Percentiles rank a stretch among this genome's conserved stretches.
phyloP scores from a whole-genome alignment of 2,888 invertebrate genomes.

The Charanyca ferruginea region DNA sequence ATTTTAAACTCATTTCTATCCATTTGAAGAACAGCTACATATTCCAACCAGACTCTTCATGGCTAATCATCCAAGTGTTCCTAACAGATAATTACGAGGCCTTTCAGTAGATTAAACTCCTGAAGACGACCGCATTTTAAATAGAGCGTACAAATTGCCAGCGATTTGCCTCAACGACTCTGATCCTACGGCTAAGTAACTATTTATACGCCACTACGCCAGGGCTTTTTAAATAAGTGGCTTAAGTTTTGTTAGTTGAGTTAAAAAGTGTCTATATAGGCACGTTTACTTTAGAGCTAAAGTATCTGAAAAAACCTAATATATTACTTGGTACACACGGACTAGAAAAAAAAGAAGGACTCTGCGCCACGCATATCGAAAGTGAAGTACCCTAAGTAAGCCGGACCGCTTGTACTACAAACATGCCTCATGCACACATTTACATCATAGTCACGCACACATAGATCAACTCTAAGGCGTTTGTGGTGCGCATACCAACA shows the following conservation, averaged over 20 bases:
- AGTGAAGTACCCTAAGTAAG: too few species aligned
- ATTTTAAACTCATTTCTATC: too few species aligned
- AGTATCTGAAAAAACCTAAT: too few species aligned
- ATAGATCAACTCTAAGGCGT: too few species aligned
- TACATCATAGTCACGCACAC: too few species aligned
- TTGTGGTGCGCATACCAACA: too few species aligned
- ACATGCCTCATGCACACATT: too few species aligned
- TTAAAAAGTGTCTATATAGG: not conserved
- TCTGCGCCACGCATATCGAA: too few species aligned
- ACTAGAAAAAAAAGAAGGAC: too few species aligned
- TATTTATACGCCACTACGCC: constrained; percentile 11
- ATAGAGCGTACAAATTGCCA: constrained; percentile 44
- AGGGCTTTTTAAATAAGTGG: constrained; percentile 18
- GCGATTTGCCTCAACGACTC: constrained; percentile 31
- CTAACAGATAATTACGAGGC: constrained; percentile 33
- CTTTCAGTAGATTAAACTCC: constrained; percentile 42
- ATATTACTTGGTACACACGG: too few species aligned
- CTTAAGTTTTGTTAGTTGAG: not conserved
- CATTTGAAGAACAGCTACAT: not conserved
- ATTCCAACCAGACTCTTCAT: not conserved
- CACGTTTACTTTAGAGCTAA: too few species aligned
- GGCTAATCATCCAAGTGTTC: constrained; percentile 28
- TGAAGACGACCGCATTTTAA: constrained; percentile 36
- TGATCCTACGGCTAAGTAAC: not conserved
- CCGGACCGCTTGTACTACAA: too few species aligned